Percentiles rank a stretch among this genome's conserved stretches.
Conservation (phyloP, 2,888 invertebrate species). For the Papilio gigon region DNA sequence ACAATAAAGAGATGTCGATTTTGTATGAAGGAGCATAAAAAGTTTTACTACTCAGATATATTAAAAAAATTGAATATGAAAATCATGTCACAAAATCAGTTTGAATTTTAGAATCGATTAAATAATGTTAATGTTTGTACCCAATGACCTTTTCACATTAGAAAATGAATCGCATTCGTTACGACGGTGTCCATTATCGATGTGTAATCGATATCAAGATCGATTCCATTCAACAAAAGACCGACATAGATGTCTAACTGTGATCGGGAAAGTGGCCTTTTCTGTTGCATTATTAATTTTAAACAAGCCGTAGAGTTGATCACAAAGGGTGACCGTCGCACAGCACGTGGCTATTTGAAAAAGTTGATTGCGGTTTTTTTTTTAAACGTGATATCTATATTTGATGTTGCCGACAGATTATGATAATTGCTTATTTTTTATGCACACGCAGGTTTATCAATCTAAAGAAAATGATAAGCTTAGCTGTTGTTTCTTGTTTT, state of each 20-base stretch:
- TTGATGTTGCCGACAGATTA: constrained; percentile 36
- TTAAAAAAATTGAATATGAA: no score
- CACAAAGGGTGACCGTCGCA: constrained; percentile 57
- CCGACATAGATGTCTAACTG: constrained; percentile 77
- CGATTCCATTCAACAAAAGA: constrained; percentile 76
- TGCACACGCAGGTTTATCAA: background rate
- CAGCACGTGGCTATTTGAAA: constrained; percentile 47
- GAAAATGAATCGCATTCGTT: constrained; percentile 50
- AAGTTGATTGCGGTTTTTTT: constrained; percentile 44
- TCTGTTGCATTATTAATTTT: constrained; percentile 77
- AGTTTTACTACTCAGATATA: no score
- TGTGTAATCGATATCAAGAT: constrained; percentile 68
- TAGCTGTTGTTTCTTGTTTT: background rate
- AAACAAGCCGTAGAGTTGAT: constrained; percentile 69
- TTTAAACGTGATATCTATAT: constrained; percentile 32
- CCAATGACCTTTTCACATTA: constrained; percentile 51
- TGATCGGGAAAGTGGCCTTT: constrained; percentile 73
- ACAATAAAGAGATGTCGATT: no score
- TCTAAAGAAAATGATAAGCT: background rate
- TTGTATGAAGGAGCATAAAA: no score
- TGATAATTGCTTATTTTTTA: background rate
- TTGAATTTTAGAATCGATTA: background rate
- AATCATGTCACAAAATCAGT: no score
- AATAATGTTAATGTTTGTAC: constrained; percentile 29
- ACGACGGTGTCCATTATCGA: constrained; percentile 62